Conservation (phyloP, 2,113 vertebrate species). For the Sclerurus mexicanus region DNA sequence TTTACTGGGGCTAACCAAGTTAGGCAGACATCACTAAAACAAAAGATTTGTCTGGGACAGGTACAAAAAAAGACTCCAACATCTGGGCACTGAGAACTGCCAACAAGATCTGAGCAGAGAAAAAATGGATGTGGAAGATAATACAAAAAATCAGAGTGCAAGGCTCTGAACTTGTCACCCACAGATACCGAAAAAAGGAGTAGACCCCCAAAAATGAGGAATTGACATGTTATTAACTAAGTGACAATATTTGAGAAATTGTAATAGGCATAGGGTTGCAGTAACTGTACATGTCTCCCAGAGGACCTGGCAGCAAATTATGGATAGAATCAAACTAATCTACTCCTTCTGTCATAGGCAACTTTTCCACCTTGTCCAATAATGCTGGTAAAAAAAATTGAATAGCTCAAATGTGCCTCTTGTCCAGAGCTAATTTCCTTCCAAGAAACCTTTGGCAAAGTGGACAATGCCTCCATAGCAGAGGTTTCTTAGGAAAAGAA, state of each 20-base stretch:
- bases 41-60: not conserved
- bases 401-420: not conserved
- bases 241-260: not conserved
- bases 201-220: rapidly evolving
- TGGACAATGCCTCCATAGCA: not conserved
- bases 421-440: not conserved
- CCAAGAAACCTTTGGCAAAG: not conserved
- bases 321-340: not conserved
- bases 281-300: rapidly evolving
- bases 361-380: not conserved
- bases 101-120: not conserved
- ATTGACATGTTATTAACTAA: not conserved
- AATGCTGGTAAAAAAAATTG: rapidly evolving
- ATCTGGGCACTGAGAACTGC: not conserved
- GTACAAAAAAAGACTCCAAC: not conserved
- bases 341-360: not conserved
- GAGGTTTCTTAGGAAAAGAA: not conserved
- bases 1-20: not conserved
- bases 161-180: not conserved
- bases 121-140: not conserved
- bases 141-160: not conserved
- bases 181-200: not conserved
- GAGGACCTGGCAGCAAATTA: not conserved
- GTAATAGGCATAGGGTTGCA: not conserved
- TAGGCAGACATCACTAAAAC: not conserved